phyloP scores from a whole-genome alignment of 2,113 vertebrate species.

The Xenopus laevis region DNA sequence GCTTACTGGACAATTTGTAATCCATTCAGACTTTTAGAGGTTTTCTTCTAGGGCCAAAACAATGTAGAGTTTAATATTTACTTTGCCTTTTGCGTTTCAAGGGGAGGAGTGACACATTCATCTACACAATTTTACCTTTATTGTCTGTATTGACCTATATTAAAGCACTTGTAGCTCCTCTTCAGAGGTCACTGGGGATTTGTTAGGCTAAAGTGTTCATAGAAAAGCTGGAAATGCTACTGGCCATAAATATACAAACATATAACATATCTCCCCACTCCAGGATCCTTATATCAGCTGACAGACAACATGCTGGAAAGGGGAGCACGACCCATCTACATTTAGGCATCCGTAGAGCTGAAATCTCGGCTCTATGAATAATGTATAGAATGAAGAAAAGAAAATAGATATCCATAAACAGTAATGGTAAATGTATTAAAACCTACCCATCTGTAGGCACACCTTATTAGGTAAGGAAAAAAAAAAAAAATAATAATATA shows the following conservation, averaged over 20 bases:
- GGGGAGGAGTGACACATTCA: not conserved
- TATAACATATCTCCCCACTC: not conserved
- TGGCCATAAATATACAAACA: not conserved
- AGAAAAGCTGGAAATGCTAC: not conserved
- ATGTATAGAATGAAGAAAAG: too few relatives aligned
- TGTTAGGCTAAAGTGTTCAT: not conserved
- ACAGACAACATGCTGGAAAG: not conserved
- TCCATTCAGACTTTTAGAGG: too few relatives aligned
- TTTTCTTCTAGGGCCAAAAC: not conserved
- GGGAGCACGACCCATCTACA: too few relatives aligned
- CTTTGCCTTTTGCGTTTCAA: not conserved
- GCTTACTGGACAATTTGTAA: too few relatives aligned
- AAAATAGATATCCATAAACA: too few relatives aligned
- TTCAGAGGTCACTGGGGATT: slow-evolving; percentile 1
- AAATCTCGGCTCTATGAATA: too few relatives aligned
- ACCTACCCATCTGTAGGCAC: too few relatives aligned
- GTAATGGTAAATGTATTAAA: too few relatives aligned
- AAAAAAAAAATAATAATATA: too few relatives aligned
- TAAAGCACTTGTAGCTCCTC: not conserved
- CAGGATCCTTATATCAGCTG: not conserved
- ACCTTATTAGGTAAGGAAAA: too few relatives aligned
- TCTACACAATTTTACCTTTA: slow-evolving; percentile 10
- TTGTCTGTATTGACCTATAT: not conserved
- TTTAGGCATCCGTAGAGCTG: too few relatives aligned
- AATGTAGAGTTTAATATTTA: not conserved